phyloP scores from a whole-genome alignment of 2,888 invertebrate genomes.

The Synanthedon formicaeformis region DNA sequence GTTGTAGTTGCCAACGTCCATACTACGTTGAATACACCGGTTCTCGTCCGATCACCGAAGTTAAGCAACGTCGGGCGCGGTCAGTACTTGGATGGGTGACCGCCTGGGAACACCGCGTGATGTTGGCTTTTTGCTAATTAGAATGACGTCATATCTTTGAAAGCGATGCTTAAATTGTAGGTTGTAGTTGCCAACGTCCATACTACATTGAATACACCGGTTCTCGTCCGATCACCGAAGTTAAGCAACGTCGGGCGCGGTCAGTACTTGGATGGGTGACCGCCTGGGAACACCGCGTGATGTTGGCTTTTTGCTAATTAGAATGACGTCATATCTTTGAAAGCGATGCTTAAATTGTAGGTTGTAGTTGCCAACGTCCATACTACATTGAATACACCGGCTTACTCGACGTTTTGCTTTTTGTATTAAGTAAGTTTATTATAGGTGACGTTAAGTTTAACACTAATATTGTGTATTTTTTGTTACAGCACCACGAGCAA shows the following conservation, averaged over 20 bases:
- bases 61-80: constrained; percentile 40
- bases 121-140: too few relatives aligned
- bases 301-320: constrained; percentile 10
- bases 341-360: too few relatives aligned
- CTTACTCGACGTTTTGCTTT: too few relatives aligned
- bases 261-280: constrained; percentile 22
- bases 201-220: constrained; percentile 19
- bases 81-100: constrained; percentile 2
- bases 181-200: constrained; percentile 13
- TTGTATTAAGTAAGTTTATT: too few relatives aligned
- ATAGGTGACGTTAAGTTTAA: neutral
- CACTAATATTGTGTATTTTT: constrained; percentile 8
- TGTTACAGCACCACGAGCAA: constrained; percentile 94
- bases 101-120: too few relatives aligned
- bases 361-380: too few relatives aligned
- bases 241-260: constrained; percentile 20
- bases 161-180: too few relatives aligned
- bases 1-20: constrained; percentile 11
- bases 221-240: constrained; percentile 22
- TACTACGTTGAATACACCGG: constrained; percentile 31
- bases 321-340: too few relatives aligned
- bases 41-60: constrained; percentile 46
- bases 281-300: constrained; percentile 20
- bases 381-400: too few relatives aligned
- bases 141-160: too few relatives aligned